phyloP scores from a whole-genome alignment of 2,113 vertebrate species.

The Butorides virescens region DNA sequence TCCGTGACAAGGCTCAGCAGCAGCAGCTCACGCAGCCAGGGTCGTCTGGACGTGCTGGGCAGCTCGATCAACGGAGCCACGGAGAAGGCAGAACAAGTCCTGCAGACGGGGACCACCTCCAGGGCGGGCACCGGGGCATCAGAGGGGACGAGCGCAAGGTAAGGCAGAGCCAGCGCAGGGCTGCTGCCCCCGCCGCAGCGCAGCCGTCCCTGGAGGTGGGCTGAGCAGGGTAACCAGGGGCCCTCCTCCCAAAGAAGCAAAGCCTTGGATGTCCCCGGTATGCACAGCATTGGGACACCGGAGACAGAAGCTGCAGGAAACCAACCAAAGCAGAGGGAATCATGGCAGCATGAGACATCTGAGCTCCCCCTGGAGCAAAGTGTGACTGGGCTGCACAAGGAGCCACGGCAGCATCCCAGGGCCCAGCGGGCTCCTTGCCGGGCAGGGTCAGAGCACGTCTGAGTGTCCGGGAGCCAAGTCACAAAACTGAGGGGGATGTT shows the following conservation, averaged over 20 bases:
- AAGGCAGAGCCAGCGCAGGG: not conserved
- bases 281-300: fast-evolving
- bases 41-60: fast-evolving
- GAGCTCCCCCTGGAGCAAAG: not conserved
- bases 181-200: not conserved
- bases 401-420: fast-evolving
- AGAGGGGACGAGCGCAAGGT: not conserved
- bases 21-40: too few relatives aligned
- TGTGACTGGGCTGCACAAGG: not conserved
- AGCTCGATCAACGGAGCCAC: not conserved
- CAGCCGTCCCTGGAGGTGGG: fast-evolving
- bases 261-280: not conserved
- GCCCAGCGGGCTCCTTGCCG: not conserved
- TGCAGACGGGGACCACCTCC: not conserved
- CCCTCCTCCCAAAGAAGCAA: too few relatives aligned
- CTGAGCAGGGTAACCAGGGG: not conserved
- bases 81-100: not conserved
- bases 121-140: not conserved
- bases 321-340: not conserved
- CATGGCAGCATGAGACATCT: fast-evolving
- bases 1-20: fast-evolving
- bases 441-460: not conserved
- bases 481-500: not conserved
- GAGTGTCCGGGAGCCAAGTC: not conserved
- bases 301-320: not conserved